phyloP scores from a whole-genome alignment of 2,888 invertebrate species.

The Eristalis tenax region DNA sequence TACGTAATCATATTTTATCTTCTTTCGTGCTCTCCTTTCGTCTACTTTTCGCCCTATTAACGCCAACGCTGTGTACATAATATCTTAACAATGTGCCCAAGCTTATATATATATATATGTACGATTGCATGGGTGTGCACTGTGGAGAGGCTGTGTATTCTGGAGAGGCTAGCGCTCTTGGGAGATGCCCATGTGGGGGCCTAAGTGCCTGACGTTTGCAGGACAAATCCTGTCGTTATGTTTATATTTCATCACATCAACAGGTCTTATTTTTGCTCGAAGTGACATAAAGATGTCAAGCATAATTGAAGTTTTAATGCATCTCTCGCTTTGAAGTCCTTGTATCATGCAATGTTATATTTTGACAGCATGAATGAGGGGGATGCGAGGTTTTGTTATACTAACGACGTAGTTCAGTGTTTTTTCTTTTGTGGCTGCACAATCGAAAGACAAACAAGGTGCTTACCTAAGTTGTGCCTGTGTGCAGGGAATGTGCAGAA shows the following conservation, averaged over 20 bases:
- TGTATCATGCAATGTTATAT: neutral
- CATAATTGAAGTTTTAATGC: constrained; percentile 33
- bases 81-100: constrained; percentile 7
- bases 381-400: neutral
- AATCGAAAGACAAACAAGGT: neutral
- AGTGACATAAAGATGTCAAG: constrained; percentile 42
- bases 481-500: neutral
- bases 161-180: constrained; percentile 15
- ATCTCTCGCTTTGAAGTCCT: neutral
- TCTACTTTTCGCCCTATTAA: constrained; percentile 40
- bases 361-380: neutral
- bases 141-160: neutral
- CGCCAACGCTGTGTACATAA: constrained; percentile 23
- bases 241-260: constrained; percentile 42
- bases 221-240: constrained; percentile 48
- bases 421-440: neutral
- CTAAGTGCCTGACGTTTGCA: constrained; percentile 41
- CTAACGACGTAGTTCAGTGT: neutral
- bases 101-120: neutral
- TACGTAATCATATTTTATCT: constrained; percentile 57
- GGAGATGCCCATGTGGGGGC: constrained; percentile 26
- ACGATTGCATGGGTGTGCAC: neutral
- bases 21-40: constrained; percentile 28
- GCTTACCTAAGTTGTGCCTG: neutral
- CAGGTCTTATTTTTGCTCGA: constrained; percentile 19